Base-by-base conservation (phyloP, 2,888 invertebrate species). In the Eueremaeus valkanovi region DNA sequence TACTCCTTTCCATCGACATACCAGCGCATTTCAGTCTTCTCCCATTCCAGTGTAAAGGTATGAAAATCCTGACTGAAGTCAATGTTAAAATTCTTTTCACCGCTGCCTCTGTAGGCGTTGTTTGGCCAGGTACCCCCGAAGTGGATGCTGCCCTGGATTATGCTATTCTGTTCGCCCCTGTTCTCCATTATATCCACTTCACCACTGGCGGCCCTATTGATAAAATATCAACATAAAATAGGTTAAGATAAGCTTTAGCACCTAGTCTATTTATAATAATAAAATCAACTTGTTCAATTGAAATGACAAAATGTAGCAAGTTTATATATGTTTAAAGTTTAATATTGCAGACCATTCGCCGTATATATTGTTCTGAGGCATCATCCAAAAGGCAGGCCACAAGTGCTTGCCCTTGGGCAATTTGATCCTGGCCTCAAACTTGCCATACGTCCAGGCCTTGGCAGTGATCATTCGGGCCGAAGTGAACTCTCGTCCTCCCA, bases 331-430 rank as follows among this genome's bases (percentile, higher is more conserved):
- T n/a, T n/a, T 36, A 36, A 8, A 8, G 5, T 8, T 11, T 8
- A 8, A 8, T 8, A 36, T 36, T 5, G 3, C 82, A 0, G 90
- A 90, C 90, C 90, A 90, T 0, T 84, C 82, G 0, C 90, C 89
- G 81, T 90, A 90, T 0, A 85, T 83, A 51, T 86, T 86, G 72
- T 87, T 85, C 11, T 85, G 83, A 0, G 92, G 90, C 80, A 90
- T 88, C 80, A 90, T 81, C 90, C 90, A 90, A 79, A 90, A 87
- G 36, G 90, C 82, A 73, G 87, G 87, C 87, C 89, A 90, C 8
- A 90, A 81, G 90, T 90, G 90, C 82, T 90, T 90, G 24, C 90
- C 90, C 45, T 86, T 85, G 1, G 90, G 90, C 85, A 89, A 84
- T 82, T 88, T 89, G 0, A 90, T 90, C 73, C 87, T 84, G 9